These are phyloP conservation scores for Pelodytes ibericus DNA, from an alignment of 2,797 vertebrate genomes.

Conservation along the genomic window DNA sequence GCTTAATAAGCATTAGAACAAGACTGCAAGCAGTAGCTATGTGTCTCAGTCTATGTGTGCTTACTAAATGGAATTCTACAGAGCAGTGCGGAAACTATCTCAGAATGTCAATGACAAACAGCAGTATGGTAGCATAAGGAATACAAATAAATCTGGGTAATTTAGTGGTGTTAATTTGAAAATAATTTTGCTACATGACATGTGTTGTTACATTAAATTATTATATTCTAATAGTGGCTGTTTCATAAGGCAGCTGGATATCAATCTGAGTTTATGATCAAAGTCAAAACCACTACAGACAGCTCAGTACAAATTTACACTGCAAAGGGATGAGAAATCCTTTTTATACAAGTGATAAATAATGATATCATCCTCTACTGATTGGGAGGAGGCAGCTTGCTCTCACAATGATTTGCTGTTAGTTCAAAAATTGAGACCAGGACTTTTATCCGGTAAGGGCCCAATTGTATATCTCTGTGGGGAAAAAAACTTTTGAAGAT, in stretches of 20 bases:
- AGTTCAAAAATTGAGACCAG: not conserved
- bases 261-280: not conserved
- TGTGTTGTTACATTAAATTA: not conserved
- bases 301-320: not conserved
- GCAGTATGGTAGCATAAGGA: no score
- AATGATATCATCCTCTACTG: not conserved
- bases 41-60: not conserved
- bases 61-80: not conserved
- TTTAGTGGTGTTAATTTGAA: not conserved
- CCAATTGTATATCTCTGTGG: no score
- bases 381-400: not conserved
- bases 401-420: not conserved
- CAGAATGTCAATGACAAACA: no score
- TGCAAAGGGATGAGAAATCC: not conserved
- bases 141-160: not conserved
- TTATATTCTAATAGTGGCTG: not conserved
- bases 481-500: no score
- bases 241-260: not conserved
- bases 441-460: not conserved
- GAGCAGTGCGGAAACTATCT: no score
- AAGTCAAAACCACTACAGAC: not conserved
- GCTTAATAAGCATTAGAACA: not conserved
- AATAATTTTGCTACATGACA: not conserved
- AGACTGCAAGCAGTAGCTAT: not conserved
- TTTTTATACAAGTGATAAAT: not conserved